Evolutionary conservation across 1,140 invertebrate species (phyloP), one percentile per base, ranked within the genome.

Genomic region (Liolophura sinensis): DNA sequence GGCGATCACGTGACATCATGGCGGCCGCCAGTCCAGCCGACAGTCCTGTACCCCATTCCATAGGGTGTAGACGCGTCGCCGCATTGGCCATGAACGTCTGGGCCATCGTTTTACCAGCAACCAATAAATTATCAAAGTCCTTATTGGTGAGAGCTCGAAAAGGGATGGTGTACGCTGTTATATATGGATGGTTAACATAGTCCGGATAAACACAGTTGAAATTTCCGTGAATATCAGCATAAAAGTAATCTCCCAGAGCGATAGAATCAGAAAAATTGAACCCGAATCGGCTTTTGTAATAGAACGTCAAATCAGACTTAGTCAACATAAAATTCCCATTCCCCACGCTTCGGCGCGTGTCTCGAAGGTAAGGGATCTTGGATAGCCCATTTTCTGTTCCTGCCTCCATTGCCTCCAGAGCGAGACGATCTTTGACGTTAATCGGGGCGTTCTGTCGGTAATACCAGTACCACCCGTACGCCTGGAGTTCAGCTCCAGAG

Each of bases 81-180:
- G 67, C 61, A 51, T 68, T 68, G 12, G 62, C 62, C 55, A 62
- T 52, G 55, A 68, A 68, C 11, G 61, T 64, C 22, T 59, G 47
- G 14, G 67, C 61, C 68, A 69, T 69, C 1, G 63, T 65, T 54
- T 69, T 69, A 6, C 68, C 68, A 51, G 64, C 64, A 18, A 69
- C 68, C 24, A 69, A 40, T 15, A 69, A 55, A 51, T 69, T 69
- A 16, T 58, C 60, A n/a, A 59, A 61, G 22, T 64, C 62, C 24
- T 50, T 22, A 49, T 68, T 68, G 27, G 67, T 64, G 7, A 68
- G 50, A 9, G 67, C 54, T 5, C 67, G 67, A 46, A 52, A 68
- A 20, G 67, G 67, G 15, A 68, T 64, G 48, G 64, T 54, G 46
- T 64, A 68, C 6, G 61, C 57, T 15, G 57, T 24, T 18, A 62